Evolutionary conservation across 2,888 invertebrate genomes (phyloP), one percentile per base, ranked within the genome.

Genomic region (Pyrrhopygopsis socrates): DNA sequence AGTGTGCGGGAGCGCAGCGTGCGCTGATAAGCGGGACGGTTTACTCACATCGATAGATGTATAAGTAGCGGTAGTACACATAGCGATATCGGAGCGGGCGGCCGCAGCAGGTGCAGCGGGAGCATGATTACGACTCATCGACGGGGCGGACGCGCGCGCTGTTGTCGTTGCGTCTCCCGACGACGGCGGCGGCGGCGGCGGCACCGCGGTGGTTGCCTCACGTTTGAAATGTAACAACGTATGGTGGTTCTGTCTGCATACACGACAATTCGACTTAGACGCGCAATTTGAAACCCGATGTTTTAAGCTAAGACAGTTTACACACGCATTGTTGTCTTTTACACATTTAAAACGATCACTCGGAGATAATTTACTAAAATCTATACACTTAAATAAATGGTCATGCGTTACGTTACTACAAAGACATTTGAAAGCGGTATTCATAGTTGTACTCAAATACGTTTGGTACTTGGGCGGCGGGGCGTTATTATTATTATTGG

Each of bases 221-320:
- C 50, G 20, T 13, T 73, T 73, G 22, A 73, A 73, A 54, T 73
- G 73, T 22, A 73, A 54, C 20, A 73, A 34, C 22, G 73, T 73
- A n/a, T 73, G 73, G 29, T 73, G 73, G 29, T 34, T 73, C 22
- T 6, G 34, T 18, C 22, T 27, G n/a, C 73, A 73, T 3, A 54
- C 54, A n/a, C 54, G 50, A 58, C 73, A 73, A 20, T 13, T 3
- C 11, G 73, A 73, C 11, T 73, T 73, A 11, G 73, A 60, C 18
- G 80, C 68, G 22, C 81, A 83, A 38, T 50, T 50, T 18, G 60
- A 75, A 27, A 67, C 34, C 22, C 71, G 30, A 63, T 84, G 79
- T 58, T 63, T 74, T 45, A 73, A 30, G 29, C 84, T 84, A 13
- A 84, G 68, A 30, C 84, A 84, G 63, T 84, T 84, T 3, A 84